Evolutionary conservation across 2,113 vertebrate species (phyloP).

Genomic region (Oplegnathus fasciatus): DNA sequence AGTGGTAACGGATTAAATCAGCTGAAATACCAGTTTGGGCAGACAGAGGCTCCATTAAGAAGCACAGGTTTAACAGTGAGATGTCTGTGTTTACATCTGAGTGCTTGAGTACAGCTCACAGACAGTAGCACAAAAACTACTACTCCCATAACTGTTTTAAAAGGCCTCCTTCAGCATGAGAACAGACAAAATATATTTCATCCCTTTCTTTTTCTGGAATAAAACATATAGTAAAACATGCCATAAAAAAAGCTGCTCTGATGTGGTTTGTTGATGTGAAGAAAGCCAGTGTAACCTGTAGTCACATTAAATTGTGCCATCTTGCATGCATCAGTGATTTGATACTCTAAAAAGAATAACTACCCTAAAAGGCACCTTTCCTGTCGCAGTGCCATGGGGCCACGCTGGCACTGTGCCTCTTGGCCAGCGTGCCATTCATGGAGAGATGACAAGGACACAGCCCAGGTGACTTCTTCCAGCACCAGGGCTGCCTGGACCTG

Average conservation of each 20-base stretch:
- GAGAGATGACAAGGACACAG: conserved; percentile 77
- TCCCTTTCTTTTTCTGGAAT: conserved; percentile 4
- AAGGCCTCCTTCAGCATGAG: not conserved
- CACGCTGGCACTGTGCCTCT: conserved; percentile 42
- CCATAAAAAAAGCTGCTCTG: conserved; percentile 34
- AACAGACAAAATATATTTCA: conserved; percentile 9
- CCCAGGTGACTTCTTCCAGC: conserved; percentile 60
- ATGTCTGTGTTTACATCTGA: conserved; percentile 31
- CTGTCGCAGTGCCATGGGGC: conserved; percentile 54
- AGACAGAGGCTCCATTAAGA: conserved; percentile 38
- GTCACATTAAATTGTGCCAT: conserved; percentile 50
- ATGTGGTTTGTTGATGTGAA: conserved; percentile 35
- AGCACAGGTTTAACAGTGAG: conserved; percentile 19
- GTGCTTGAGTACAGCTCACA: conserved; percentile 6
- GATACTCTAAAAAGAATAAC: conserved; percentile 46
- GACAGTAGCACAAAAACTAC: not conserved
- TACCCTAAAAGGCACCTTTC: conserved; percentile 73
- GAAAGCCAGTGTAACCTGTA: conserved; percentile 44
- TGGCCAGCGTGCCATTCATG: conserved; percentile 60
- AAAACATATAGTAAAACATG: conserved; percentile 4
- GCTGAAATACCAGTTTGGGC: conserved; percentile 33
- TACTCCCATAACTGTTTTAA: conserved; percentile 18
- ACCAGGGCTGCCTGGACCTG: conserved; percentile 69
- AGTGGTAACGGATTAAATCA: conserved; percentile 52
- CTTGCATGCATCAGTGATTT: conserved; percentile 61